Percentiles rank a stretch among this genome's conserved stretches.
These are phyloP conservation scores for Microctonus brassicae DNA, from an alignment of 2,888 invertebrate genomes.

Conservation along the genomic window DNA sequence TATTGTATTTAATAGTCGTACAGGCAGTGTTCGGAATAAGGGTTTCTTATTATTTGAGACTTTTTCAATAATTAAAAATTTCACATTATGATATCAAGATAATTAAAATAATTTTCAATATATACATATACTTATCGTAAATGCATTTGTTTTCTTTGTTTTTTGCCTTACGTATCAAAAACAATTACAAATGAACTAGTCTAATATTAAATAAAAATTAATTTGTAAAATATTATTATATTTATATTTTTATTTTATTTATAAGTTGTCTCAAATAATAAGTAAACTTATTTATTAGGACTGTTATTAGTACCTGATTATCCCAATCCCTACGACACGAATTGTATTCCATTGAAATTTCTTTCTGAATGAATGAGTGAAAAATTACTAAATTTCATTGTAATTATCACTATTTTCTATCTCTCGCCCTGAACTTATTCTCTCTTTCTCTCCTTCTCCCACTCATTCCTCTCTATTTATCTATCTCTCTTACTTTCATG, in stretches of 20 bases:
- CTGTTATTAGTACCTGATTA: slow-evolving; percentile 62
- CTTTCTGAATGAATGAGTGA: slow-evolving; percentile 1
- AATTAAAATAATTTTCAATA: neutral
- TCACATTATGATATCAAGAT: neutral
- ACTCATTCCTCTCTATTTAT: neutral
- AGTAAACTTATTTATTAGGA: slow-evolving; percentile 55
- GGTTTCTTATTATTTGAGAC: slow-evolving; percentile 55
- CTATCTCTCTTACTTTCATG: neutral
- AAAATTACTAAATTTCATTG: neutral
- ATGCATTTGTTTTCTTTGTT: neutral
- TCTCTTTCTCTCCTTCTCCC: too few relatives aligned
- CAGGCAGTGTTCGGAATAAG: slow-evolving; percentile 60
- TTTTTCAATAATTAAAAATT: neutral
- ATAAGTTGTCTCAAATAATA: slow-evolving; percentile 52
- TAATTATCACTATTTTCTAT: neutral
- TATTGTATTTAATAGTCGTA: slow-evolving; percentile 65
- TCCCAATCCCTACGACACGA: slow-evolving; percentile 44
- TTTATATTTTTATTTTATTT: neutral
- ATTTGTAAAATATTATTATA: neutral
- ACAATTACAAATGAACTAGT: neutral
- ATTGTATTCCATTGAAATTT: slow-evolving; percentile 22
- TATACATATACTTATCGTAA: neutral
- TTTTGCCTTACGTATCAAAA: neutral
- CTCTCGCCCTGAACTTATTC: too few relatives aligned
- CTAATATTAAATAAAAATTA: neutral